Percentiles rank a stretch among this genome's conserved stretches.
These are phyloP conservation scores for Rhincodon typus DNA, from an alignment of 2,797 vertebrate species.

Conservation along the genomic window DNA sequence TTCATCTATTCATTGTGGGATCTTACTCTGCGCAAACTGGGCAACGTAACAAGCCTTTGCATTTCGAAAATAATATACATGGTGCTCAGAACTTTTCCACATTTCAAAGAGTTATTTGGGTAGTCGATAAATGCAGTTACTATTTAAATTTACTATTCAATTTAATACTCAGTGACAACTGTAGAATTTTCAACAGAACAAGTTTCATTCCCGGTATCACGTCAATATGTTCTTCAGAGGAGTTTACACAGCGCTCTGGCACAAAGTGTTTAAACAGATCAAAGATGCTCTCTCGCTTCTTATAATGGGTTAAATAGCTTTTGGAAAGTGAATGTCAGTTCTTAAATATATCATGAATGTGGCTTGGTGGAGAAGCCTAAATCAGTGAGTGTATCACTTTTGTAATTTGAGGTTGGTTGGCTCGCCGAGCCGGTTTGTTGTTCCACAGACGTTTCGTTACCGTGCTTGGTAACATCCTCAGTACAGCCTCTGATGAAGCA, in stretches of 20 bases:
- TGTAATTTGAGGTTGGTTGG: no score
- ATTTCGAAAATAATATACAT: not conserved
- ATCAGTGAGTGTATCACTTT: not conserved
- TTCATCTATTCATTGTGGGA: not conserved
- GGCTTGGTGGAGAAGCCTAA: not conserved
- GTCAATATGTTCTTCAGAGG: not conserved
- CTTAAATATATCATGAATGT: conserved; percentile 15
- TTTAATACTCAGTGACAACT: not conserved
- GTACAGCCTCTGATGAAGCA: no score
- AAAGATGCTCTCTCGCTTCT: no score
- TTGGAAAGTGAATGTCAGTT: not conserved
- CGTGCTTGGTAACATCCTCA: no score
- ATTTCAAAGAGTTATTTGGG: not conserved
- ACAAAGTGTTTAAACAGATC: not conserved
- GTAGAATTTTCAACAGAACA: not conserved
- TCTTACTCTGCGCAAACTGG: not conserved
- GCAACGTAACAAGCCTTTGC: not conserved
- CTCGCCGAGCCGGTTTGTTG: no score
- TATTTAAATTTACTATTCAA: not conserved
- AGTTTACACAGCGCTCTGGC: not conserved
- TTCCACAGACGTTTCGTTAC: no score
- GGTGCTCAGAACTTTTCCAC: not conserved
- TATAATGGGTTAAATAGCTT: not conserved
- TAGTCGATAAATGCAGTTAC: not conserved
- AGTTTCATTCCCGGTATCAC: not conserved